Conservation (phyloP, 2,888 invertebrate species). For the Unio pictorum region DNA sequence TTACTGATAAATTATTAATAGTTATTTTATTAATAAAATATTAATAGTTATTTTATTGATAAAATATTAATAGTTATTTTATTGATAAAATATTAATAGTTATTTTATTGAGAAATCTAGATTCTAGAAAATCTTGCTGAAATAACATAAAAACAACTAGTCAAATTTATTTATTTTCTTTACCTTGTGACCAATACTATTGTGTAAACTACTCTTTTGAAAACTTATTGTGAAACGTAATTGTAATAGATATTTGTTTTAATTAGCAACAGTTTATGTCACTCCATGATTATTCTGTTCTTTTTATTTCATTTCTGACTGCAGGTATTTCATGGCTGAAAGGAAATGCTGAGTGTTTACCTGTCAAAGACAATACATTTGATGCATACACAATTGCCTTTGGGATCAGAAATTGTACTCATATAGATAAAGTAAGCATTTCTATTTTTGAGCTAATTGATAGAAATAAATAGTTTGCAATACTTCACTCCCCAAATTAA, state of each 20-base stretch:
- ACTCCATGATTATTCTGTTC: background rate
- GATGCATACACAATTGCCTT: conserved; percentile 97
- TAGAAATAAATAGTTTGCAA: background rate
- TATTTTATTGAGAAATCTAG: too few species aligned
- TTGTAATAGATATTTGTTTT: background rate
- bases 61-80: too few species aligned
- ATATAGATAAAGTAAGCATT: conserved; percentile 83
- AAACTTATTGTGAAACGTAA: background rate
- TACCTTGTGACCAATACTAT: too few species aligned
- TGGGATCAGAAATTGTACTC: conserved; percentile 96
- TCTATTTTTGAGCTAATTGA: conserved; percentile 1
- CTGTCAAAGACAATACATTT: conserved; percentile 82
- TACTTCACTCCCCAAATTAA: too few species aligned
- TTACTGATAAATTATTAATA: too few species aligned
- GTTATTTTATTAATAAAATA: too few species aligned
- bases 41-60: too few species aligned
- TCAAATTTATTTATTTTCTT: too few species aligned
- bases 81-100: too few species aligned
- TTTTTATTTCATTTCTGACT: conserved; percentile 4
- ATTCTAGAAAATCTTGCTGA: too few species aligned
- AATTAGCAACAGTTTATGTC: background rate
- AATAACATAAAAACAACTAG: too few species aligned
- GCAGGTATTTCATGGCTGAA: conserved; percentile 73
- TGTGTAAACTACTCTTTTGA: too few species aligned
- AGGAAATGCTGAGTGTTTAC: conserved; percentile 90